Conservation (phyloP, 2,888 invertebrate genomes). For the Drosophila nr. medialis region DNA sequence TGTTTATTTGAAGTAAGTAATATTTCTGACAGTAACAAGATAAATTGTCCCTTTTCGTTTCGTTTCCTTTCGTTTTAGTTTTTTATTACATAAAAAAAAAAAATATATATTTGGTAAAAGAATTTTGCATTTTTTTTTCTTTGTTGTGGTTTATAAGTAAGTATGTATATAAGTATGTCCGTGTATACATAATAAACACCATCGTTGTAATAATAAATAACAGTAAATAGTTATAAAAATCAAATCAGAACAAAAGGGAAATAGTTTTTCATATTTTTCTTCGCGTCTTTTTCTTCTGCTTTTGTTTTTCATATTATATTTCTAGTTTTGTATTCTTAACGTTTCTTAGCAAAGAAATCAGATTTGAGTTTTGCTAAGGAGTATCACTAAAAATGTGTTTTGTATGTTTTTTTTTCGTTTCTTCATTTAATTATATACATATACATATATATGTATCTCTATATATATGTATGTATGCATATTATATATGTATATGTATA, state of each 20-base stretch:
- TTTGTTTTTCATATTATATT: slow-evolving; percentile 16
- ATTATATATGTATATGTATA: slow-evolving; percentile 32
- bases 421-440: slow-evolving; percentile 8
- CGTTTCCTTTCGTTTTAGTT: slow-evolving; percentile 3
- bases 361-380: slow-evolving; percentile 70
- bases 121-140: slow-evolving; percentile 37
- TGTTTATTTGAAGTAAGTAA: slow-evolving; percentile 81
- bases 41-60: slow-evolving; percentile 57
- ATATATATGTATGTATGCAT: slow-evolving; percentile 17
- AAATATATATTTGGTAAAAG: slow-evolving; percentile 48
- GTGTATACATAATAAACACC: slow-evolving; percentile 53
- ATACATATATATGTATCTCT: slow-evolving; percentile 21
- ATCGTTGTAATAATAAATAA: slow-evolving; percentile 51
- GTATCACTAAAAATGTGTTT: slow-evolving; percentile 72
- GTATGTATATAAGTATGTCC: slow-evolving; percentile 29
- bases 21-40: slow-evolving; percentile 80
- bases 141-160: slow-evolving; percentile 32
- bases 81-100: slow-evolving; percentile 43
- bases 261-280: slow-evolving; percentile 21
- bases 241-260: slow-evolving; percentile 42
- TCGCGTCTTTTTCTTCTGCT: slow-evolving; percentile 7
- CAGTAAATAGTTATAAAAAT: slow-evolving; percentile 57
- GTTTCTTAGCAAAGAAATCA: slow-evolving; percentile 64
- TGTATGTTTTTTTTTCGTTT: slow-evolving; percentile 30
- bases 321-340: slow-evolving; percentile 33